A percentile compares a stretch with the other conserved stretches of the same genome.
phyloP scores from a whole-genome alignment of 2,113 vertebrate genomes.

The Arvicanthis niloticus region DNA sequence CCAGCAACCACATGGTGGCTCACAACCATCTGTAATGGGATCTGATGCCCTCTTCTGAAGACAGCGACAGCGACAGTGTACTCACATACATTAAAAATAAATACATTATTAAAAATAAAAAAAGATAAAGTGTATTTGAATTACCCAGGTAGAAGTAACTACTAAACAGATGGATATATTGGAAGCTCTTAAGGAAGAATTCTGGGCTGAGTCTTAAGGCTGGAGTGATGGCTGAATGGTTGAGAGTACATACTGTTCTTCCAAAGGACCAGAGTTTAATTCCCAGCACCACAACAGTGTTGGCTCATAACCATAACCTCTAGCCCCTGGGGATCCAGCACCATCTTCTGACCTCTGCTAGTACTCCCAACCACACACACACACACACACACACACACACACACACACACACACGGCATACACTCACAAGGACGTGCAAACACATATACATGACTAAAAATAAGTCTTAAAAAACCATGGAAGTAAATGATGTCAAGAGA shows the following conservation, averaged over 20 bases:
- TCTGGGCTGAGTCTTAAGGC: background rate
- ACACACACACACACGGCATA: background rate
- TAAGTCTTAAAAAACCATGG: background rate
- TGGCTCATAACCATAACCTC: background rate
- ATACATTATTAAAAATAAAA: too few relatives aligned
- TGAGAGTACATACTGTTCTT: background rate
- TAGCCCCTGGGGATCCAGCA: background rate
- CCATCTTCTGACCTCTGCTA: background rate
- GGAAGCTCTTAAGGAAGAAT: slow-evolving; percentile 27
- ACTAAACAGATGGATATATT: background rate
- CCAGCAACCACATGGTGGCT: too few relatives aligned
- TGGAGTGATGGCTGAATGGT: background rate
- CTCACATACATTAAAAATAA: too few relatives aligned
- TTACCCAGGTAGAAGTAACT: background rate
- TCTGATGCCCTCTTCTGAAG: too few relatives aligned
- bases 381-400: background rate
- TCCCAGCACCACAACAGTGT: background rate
- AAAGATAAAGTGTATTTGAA: background rate
- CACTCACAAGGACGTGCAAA: background rate
- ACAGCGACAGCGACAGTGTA: too few relatives aligned
- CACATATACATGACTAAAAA: background rate
- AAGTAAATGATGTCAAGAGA: background rate
- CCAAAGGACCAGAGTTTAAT: background rate
- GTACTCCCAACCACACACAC: background rate
- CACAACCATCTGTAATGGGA: too few relatives aligned